phyloP scores from a whole-genome alignment of 2,888 invertebrate species.

The Seladonia tumulorum region DNA sequence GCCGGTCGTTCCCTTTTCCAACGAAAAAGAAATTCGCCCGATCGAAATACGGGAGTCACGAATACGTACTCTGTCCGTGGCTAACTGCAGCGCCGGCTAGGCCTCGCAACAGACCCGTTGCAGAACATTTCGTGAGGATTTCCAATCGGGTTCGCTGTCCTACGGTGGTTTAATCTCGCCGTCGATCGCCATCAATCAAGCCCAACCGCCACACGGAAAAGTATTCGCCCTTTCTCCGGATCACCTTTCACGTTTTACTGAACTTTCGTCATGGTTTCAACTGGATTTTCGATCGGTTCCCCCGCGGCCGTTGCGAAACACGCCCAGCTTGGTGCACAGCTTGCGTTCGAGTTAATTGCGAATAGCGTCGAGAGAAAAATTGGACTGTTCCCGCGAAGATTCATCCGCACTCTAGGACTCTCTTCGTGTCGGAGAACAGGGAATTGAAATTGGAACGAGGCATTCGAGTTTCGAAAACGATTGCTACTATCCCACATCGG shows the following conservation, averaged over 20 bases:
- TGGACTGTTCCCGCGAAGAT: no score
- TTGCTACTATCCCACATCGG: neutral
- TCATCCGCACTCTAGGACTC: no score
- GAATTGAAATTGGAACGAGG: no score
- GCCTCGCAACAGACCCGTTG: conserved; percentile 21
- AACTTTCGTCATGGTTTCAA: conserved; percentile 6
- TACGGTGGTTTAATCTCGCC: conserved; percentile 61
- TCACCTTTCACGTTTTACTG: conserved; percentile 42
- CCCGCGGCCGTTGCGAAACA: neutral
- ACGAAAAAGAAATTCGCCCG: neutral
- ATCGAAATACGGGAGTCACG: conserved; percentile 3
- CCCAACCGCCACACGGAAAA: conserved; percentile 65
- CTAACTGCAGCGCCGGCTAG: neutral
- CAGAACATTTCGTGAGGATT: conserved; percentile 31
- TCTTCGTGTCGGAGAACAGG: no score
- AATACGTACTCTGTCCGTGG: neutral
- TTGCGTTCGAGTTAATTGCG: neutral
- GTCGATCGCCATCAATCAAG: conserved; percentile 67
- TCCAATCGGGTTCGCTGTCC: conserved; percentile 60
- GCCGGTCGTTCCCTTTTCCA: neutral
- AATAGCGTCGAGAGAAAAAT: no score
- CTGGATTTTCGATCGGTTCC: conserved; percentile 12
- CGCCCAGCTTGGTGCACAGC: neutral
- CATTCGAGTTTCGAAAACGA: neutral
- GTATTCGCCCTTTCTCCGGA: conserved; percentile 57